These are phyloP conservation scores for Plectropomus leopardus DNA, from an alignment of 2,113 vertebrate species.

Conservation along the genomic window DNA sequence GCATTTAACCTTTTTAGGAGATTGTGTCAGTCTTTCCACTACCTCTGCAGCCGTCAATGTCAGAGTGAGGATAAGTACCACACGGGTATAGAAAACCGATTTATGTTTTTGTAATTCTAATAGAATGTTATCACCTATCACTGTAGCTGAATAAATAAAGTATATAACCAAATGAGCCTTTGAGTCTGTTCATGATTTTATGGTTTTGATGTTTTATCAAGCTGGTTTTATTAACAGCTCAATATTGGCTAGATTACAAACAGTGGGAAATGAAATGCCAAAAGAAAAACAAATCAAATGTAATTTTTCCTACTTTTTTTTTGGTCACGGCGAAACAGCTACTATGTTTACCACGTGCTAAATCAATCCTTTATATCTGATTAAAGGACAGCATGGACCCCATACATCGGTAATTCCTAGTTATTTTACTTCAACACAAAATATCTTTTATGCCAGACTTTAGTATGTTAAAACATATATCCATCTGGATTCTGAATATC, in stretches of 20 bases:
- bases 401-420: too few relatives aligned
- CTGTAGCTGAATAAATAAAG: constrained; percentile 66
- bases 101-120: constrained; percentile 60
- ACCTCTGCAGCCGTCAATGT: constrained; percentile 68
- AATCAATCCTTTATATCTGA: too few relatives aligned
- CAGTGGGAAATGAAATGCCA: neutral
- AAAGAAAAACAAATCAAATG: neutral
- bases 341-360: too few relatives aligned
- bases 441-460: too few relatives aligned
- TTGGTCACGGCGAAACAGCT: too few relatives aligned
- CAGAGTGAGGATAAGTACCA: constrained; percentile 47
- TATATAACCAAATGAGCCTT: constrained; percentile 36
- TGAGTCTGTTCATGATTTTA: constrained; percentile 3
- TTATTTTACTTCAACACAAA: too few relatives aligned
- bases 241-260: neutral
- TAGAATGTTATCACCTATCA: constrained; percentile 45
- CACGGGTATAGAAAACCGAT: constrained; percentile 54
- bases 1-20: constrained; percentile 6
- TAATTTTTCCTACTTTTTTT: too few relatives aligned
- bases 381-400: too few relatives aligned
- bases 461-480: too few relatives aligned
- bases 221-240: neutral
- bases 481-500: too few relatives aligned
- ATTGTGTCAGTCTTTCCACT: constrained; percentile 66
- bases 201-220: neutral